Evolutionary conservation across 2,797 vertebrate genomes (phyloP).

Genomic region (Lindbergichthys nudifrons): DNA sequence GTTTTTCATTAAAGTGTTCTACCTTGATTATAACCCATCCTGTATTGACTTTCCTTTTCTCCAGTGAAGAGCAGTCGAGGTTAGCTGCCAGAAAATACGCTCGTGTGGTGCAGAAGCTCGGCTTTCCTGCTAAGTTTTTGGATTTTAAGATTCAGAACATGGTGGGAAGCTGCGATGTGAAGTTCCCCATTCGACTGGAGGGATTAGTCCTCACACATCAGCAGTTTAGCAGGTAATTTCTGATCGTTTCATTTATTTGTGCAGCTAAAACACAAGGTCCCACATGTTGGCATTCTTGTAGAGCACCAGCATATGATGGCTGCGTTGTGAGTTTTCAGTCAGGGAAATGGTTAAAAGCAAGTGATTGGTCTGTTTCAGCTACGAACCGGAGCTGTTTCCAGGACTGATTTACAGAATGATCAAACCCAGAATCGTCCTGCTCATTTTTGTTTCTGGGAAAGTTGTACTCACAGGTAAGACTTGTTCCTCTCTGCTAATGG

Average conservation of each 20-base stretch:
- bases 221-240: constrained; percentile 95
- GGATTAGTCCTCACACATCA: constrained; percentile 98
- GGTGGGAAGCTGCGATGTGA: constrained; percentile 99
- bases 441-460: constrained; percentile 99
- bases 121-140: constrained; percentile 98
- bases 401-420: constrained; percentile 99
- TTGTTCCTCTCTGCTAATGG: neutral
- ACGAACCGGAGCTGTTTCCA: constrained; percentile 98
- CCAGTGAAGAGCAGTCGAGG: constrained; percentile 96
- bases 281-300: neutral
- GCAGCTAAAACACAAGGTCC: neutral
- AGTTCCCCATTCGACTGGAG: constrained; percentile 97
- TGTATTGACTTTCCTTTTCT: neutral
- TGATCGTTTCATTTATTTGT: neutral
- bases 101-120: constrained; percentile 97
- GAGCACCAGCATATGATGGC: neutral
- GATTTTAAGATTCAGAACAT: constrained; percentile 99
- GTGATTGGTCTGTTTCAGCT: constrained; percentile 82
- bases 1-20: neutral
- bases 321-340: neutral
- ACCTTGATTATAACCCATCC: neutral
- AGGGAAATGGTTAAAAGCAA: neutral
- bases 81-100: constrained; percentile 98
- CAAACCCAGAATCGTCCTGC: constrained; percentile 98
- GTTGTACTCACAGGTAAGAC: constrained; percentile 97